Conservation (phyloP, 2,113 vertebrate species). For the Ammodytes dubius region DNA sequence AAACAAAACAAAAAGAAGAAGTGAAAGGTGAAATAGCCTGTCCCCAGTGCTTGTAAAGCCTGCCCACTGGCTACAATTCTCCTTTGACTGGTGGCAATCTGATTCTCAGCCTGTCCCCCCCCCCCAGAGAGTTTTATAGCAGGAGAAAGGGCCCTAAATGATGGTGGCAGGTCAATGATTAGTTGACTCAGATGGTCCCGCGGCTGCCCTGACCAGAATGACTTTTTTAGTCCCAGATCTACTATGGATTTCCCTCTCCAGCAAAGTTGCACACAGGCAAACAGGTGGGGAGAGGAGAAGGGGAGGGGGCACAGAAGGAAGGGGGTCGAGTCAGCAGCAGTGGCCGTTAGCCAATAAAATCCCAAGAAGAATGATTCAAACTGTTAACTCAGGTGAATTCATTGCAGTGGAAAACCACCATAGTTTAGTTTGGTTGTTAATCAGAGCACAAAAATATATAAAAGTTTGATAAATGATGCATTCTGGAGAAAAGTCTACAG, state of each 20-base stretch:
- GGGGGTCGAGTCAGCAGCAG: constrained; percentile 57
- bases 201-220: constrained; percentile 38
- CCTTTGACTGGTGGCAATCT: constrained; percentile 39
- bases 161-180: constrained; percentile 51
- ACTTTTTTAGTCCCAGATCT: constrained; percentile 61
- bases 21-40: constrained; percentile 7
- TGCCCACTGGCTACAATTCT: constrained; percentile 38
- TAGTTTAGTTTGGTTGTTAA: constrained; percentile 1
- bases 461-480: background rate
- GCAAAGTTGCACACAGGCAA: constrained; percentile 13
- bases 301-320: background rate
- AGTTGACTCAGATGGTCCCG: constrained; percentile 79
- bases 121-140: constrained; percentile 63
- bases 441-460: background rate
- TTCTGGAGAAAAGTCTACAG: background rate
- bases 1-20: background rate
- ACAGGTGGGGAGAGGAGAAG: constrained; percentile 27
- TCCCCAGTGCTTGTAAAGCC: constrained; percentile 24
- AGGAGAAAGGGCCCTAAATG: constrained; percentile 67
- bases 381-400: constrained; percentile 43
- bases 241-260: constrained; percentile 49
- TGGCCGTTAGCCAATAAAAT: constrained; percentile 7
- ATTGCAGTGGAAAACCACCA: background rate
- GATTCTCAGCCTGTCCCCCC: constrained; percentile 13
- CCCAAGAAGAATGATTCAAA: background rate